Evolutionary conservation across 1,140 invertebrate genomes (phyloP).

Genomic region (Ridgeia piscesae): DNA sequence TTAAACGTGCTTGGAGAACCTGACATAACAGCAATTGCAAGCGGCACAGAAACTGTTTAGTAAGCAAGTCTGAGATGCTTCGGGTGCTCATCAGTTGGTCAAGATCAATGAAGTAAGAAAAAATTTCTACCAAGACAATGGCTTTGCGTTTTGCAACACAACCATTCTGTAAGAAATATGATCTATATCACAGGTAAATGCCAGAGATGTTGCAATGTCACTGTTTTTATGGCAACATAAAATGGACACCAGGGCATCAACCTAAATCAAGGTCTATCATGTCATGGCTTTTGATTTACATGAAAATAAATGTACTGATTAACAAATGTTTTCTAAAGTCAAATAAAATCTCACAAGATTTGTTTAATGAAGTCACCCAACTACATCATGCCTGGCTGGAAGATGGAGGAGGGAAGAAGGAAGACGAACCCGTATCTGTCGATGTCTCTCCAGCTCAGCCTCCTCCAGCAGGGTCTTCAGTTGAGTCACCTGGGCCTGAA

Average conservation of each 20-base stretch:
- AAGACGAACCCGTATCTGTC: constrained; percentile 41
- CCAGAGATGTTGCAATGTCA: not conserved
- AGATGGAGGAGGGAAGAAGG: not conserved
- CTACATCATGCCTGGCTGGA: not conserved
- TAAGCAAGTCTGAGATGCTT: not conserved
- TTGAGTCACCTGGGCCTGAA: constrained; percentile 46
- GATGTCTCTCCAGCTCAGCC: constrained; percentile 46
- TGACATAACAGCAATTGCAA: not conserved
- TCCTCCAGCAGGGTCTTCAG: constrained; percentile 48
- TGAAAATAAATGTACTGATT: not conserved
- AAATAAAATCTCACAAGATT: not conserved
- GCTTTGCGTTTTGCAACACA: not conserved
- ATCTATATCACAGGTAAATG: not conserved
- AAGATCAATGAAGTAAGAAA: not conserved
- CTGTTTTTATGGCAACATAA: not conserved
- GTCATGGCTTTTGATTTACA: not conserved
- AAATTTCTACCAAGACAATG: not conserved
- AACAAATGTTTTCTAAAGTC: not conserved
- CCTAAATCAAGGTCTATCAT: not conserved
- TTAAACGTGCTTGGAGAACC: not conserved
- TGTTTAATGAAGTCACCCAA: not conserved
- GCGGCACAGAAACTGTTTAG: not conserved
- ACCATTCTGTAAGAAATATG: not conserved
- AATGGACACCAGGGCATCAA: not conserved
- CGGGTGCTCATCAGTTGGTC: not conserved